A percentile compares a stretch with the other conserved stretches of the same genome.
Evolutionary conservation across 1,140 invertebrate genomes (phyloP).

Genomic region (Diploscapter pachys): DNA sequence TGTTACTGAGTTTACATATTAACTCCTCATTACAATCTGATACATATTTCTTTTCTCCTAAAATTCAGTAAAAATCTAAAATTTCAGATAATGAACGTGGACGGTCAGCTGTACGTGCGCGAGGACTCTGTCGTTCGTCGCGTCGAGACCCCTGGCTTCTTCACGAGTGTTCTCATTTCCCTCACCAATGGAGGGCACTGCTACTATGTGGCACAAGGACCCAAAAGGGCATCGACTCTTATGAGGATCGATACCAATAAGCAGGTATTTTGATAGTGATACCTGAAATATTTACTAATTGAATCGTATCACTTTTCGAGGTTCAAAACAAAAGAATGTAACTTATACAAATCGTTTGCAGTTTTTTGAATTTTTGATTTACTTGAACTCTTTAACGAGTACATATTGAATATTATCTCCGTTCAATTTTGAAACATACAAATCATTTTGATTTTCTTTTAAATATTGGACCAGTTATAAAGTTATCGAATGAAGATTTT

Average conservation of each 20-base stretch:
- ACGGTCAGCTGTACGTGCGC: conserved; percentile 45
- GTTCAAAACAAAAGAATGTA: too few species aligned
- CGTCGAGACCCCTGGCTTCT: conserved; percentile 24
- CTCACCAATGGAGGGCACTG: conserved; percentile 16
- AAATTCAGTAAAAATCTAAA: neutral
- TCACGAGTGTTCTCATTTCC: conserved; percentile 18
- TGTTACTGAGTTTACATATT: too few species aligned
- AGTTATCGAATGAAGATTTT: too few species aligned
- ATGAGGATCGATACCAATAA: conserved; percentile 28
- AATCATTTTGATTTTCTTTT: too few species aligned
- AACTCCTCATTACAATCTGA: neutral
- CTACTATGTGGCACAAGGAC: conserved; percentile 29
- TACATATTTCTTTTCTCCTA: neutral
- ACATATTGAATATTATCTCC: neutral
- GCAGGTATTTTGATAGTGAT: too few species aligned
- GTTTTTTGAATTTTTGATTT: too few species aligned
- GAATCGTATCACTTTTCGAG: too few species aligned
- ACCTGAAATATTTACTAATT: too few species aligned
- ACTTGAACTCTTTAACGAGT: too few species aligned
- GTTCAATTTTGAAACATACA: neutral
- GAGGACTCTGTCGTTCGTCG: neutral
- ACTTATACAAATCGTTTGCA: too few species aligned
- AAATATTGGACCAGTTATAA: too few species aligned
- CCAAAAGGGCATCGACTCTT: conserved; percentile 28
- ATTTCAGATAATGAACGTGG: conserved; percentile 23